phyloP scores from a whole-genome alignment of 1,140 invertebrate species.

The Psix sp. region DNA sequence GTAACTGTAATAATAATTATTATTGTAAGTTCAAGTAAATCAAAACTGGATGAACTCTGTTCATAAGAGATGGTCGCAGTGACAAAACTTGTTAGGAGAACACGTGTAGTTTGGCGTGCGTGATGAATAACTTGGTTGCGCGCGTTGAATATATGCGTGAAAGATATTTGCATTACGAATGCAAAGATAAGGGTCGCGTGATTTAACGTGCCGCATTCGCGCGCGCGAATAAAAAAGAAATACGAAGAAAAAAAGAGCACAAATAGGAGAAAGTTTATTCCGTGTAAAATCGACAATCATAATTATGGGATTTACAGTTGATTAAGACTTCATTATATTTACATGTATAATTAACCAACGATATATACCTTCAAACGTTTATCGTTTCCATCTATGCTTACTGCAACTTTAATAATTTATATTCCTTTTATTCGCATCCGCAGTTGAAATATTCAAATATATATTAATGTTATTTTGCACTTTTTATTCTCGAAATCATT shows the following conservation, averaged over 20 bases:
- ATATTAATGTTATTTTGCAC: too few relatives aligned
- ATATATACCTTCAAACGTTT: not conserved
- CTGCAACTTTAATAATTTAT: too few relatives aligned
- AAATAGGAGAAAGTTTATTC: not conserved
- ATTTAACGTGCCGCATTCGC: constrained; percentile 26
- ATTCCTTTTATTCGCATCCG: too few relatives aligned
- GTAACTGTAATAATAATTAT: too few relatives aligned
- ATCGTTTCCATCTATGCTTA: too few relatives aligned
- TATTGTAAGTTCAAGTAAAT: too few relatives aligned
- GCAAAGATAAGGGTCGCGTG: constrained; percentile 47
- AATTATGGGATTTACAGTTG: constrained; percentile 30
- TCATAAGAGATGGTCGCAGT: too few relatives aligned
- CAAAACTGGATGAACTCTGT: too few relatives aligned
- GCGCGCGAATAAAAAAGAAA: not conserved
- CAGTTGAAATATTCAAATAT: too few relatives aligned
- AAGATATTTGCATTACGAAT: constrained; percentile 46
- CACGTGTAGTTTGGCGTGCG: constrained; percentile 52
- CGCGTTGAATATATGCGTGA: constrained; percentile 50
- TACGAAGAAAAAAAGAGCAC: not conserved
- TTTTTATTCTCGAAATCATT: too few relatives aligned
- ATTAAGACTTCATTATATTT: constrained; percentile 39
- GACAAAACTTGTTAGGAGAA: constrained; percentile 25
- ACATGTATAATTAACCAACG: constrained; percentile 31
- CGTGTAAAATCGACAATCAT: constrained; percentile 10
- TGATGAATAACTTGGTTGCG: constrained; percentile 42